These are phyloP conservation scores for Metalampra italica DNA, from an alignment of 2,888 invertebrate species.

Conservation along the genomic window DNA sequence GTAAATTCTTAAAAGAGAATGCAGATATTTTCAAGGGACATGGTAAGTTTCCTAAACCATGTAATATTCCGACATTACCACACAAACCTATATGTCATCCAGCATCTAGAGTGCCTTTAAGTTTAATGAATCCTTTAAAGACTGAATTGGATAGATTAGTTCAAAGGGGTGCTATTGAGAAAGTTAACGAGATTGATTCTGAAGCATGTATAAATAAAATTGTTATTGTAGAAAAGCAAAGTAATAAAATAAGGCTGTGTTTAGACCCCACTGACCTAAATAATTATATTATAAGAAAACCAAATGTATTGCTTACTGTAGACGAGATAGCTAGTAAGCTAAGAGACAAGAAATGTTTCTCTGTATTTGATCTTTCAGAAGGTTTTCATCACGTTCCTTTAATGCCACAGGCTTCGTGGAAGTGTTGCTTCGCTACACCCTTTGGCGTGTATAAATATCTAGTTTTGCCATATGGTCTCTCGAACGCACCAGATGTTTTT, in stretches of 20 bases:
- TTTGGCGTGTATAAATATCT: constrained; percentile 14
- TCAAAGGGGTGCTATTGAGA: constrained; percentile 10
- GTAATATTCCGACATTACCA: constrained; percentile 2
- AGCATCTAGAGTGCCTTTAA: too few species aligned
- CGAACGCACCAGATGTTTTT: constrained; percentile 15
- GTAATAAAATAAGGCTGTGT: constrained; percentile 6
- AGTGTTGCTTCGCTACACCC: constrained; percentile 15
- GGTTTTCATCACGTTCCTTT: constrained; percentile 14
- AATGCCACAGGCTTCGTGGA: constrained; percentile 12
- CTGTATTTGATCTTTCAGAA: constrained; percentile 15
- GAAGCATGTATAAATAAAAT: constrained; percentile 16
- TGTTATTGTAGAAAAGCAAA: constrained; percentile 11
- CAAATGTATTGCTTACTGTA: constrained; percentile 11
- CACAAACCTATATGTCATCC: too few species aligned
- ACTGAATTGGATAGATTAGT: constrained; percentile 5
- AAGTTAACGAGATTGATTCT: constrained; percentile 12
- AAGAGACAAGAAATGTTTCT: constrained; percentile 12
- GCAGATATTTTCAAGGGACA: background rate
- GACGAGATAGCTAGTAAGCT: constrained; percentile 14
- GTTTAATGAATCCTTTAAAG: too few species aligned
- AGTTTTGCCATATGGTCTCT: constrained; percentile 14
- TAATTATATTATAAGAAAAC: constrained; percentile 15
- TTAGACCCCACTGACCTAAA: constrained; percentile 12
- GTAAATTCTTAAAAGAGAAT: background rate
- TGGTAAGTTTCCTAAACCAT: background rate